Base-by-base conservation (phyloP, 2,113 vertebrate species). In the Corythoichthys intestinalis region DNA sequence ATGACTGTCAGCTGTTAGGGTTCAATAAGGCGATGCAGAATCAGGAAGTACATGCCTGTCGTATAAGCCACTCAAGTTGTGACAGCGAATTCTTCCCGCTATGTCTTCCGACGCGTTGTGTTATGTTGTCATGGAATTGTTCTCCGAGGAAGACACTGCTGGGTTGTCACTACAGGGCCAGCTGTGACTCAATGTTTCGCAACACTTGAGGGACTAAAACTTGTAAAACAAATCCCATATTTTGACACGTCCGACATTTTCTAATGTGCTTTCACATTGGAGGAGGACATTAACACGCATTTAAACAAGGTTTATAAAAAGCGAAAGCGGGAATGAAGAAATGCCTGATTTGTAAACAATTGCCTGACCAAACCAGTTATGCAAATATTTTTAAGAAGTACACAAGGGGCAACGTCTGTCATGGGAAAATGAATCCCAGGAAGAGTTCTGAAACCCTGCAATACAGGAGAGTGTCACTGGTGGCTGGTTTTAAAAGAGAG, bases 121-220 rank as follows among this genome's bases (percentile, higher is more conserved):
- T 72, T 74, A 52, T 71, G 87, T 88, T 86, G 73, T 75, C 73
- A 81, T 56, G 77, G 74, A 65, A 76, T 66, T 71, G 67, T 76
- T 77, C 54, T 69, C 72, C 68, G 38, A 47, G 67, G 74, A 75
- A 70, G 61, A 76, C 8, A 1, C 8, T 15, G 17, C 39, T 2
- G 39, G 59, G 84, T 82, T 76, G 77, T 78, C 77, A 79, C 73
- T 17, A 7, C 64, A 69, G 78, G 13, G 60, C 74, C 67, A 83
- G 76, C 79, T 79, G 77, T 75, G 79, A 83, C 74, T 79, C 78
- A 79, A 6, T 83, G 67, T 79, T 85, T 88, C 77, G 77, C 77
- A 78, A 79, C 56, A 75, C 70, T 78, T 34, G 52, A 14, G 11
- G 56, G 12, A 56, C 35, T 37, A 4, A 9, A 5, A 5, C 5